Conservation (phyloP, 2,888 invertebrate species). For the Lycia hirtaria region DNA sequence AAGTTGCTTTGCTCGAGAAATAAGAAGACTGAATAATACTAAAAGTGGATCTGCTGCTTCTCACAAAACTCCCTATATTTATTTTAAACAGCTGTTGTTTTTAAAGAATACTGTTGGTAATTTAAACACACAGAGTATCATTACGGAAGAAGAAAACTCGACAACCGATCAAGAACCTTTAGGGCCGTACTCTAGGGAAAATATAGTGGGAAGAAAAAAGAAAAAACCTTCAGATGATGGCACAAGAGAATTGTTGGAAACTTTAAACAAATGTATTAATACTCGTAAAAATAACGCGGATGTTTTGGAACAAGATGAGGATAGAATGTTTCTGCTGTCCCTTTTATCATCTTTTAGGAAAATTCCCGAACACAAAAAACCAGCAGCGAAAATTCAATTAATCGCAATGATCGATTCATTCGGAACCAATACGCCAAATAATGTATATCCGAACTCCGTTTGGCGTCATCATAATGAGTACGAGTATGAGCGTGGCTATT, state of each 20-base stretch:
- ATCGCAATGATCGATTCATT: conserved; percentile 20
- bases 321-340: conserved; percentile 32
- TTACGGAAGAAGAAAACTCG: conserved; percentile 34
- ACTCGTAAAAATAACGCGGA: conserved; percentile 32
- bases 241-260: conserved; percentile 25
- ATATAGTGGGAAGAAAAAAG: conserved; percentile 35
- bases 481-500: conserved; percentile 33
- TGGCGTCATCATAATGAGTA: conserved; percentile 32
- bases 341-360: conserved; percentile 17
- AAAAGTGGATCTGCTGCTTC: conserved; percentile 37
- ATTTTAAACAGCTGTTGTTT: conserved; percentile 38
- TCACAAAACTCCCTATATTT: conserved; percentile 37
- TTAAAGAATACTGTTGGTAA: conserved; percentile 36
- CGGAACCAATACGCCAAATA: conserved; percentile 22
- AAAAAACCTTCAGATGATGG: conserved; percentile 33
- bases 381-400: conserved; percentile 32
- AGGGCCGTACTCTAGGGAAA: conserved; percentile 33
- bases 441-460: conserved; percentile 30
- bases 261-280: conserved; percentile 29
- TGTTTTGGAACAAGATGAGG: conserved; percentile 31
- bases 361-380: conserved; percentile 33
- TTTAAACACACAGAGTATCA: conserved; percentile 36
- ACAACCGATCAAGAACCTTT: conserved; percentile 40
- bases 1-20: too few relatives aligned
- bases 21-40: too few relatives aligned